Evolutionary conservation across 2,888 invertebrate species (phyloP).

Genomic region (Lycaena phlaeas): DNA sequence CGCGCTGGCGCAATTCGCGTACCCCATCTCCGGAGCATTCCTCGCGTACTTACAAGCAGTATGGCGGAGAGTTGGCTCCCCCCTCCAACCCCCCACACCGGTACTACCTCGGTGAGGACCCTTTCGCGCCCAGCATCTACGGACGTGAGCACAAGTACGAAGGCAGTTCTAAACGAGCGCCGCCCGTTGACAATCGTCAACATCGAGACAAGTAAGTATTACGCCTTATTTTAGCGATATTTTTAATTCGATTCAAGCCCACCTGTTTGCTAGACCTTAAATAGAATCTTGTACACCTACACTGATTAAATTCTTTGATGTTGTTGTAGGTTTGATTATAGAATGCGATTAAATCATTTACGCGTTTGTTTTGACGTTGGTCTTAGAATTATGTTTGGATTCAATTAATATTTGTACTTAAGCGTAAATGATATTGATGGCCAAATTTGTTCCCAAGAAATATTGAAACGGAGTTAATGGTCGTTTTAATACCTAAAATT

Average conservation of each 20-base stretch:
- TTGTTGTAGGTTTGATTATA: constrained; percentile 5
- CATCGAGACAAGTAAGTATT: constrained; percentile 60
- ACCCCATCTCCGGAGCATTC: constrained; percentile 75
- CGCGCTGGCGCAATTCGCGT: constrained; percentile 73
- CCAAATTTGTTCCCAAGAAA: no score
- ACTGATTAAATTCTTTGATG: constrained; percentile 19
- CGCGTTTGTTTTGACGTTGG: not conserved
- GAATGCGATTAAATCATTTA: not conserved
- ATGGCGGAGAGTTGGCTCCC: constrained; percentile 63
- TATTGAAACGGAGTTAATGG: no score
- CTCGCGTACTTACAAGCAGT: constrained; percentile 65
- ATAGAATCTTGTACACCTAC: constrained; percentile 62
- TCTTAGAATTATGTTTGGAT: not conserved
- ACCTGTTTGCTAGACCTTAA: constrained; percentile 33
- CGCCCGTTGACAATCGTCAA: constrained; percentile 54
- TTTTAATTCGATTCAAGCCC: constrained; percentile 22
- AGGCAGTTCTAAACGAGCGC: constrained; percentile 71
- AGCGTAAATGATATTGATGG: not conserved
- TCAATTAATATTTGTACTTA: no score
- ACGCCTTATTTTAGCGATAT: constrained; percentile 8
- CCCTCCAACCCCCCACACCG: constrained; percentile 76
- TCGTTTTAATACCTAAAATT: no score
- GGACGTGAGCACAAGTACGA: constrained; percentile 89
- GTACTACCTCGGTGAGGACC: constrained; percentile 90
- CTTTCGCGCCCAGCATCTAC: constrained; percentile 87